phyloP scores from a whole-genome alignment of 2,113 vertebrate genomes.

The Montifringilla adamsi region DNA sequence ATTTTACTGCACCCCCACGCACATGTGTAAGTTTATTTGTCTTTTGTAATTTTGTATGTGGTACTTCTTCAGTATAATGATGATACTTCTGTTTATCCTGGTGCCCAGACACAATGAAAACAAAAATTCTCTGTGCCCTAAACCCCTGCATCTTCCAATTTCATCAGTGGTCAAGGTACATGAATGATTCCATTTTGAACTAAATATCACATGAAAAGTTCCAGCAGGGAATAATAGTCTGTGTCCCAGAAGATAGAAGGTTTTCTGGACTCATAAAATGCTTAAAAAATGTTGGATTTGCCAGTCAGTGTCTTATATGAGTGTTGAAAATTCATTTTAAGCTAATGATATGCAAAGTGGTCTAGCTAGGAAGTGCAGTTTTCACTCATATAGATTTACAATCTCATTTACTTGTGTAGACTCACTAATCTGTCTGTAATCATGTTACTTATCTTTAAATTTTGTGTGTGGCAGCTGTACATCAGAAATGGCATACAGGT shows the following conservation, averaged over 20 bases:
- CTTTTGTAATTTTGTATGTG: neutral
- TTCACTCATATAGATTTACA: conserved; percentile 44
- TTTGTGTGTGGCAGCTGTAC: conserved; percentile 62
- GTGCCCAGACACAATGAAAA: neutral
- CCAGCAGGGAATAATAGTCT: neutral
- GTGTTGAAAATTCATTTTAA: conserved; percentile 60
- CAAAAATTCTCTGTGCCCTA: neutral
- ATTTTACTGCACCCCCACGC: neutral
- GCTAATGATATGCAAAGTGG: conserved; percentile 62
- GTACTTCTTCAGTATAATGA: neutral
- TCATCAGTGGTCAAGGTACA: neutral
- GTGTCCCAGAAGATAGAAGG: neutral
- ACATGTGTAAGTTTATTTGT: neutral
- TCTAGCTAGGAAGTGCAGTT: conserved; percentile 58
- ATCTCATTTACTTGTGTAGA: conserved; percentile 65
- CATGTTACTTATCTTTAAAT: conserved; percentile 74
- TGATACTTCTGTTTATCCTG: neutral
- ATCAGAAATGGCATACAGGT: conserved; percentile 63
- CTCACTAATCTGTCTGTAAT: conserved; percentile 73
- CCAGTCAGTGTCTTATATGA: conserved; percentile 1
- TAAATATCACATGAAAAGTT: neutral
- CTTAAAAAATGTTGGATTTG: neutral
- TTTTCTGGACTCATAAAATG: neutral
- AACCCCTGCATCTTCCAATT: neutral
- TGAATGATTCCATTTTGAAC: neutral